Percentiles rank a stretch among this genome's conserved stretches.
These are phyloP conservation scores for Lepisosteus osseus DNA, from an alignment of 2,113 vertebrate species.

Conservation along the genomic window DNA sequence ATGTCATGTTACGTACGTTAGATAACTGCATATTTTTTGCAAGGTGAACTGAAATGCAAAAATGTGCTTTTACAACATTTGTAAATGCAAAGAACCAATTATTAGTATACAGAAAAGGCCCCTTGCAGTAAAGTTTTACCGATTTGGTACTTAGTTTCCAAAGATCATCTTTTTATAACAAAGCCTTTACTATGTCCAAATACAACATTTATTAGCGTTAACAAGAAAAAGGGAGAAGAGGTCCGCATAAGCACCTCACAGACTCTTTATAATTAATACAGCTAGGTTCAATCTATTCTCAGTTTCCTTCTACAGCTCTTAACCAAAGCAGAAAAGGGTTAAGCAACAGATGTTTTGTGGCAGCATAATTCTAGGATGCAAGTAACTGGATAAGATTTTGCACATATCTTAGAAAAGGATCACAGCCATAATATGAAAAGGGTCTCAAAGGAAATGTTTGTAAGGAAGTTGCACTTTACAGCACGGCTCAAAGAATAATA, in stretches of 20 bases:
- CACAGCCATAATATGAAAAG: constrained; percentile 42
- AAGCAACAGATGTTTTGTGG: constrained; percentile 8
- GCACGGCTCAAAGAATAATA: constrained; percentile 2
- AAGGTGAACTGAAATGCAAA: no score
- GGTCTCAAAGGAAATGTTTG: constrained; percentile 36
- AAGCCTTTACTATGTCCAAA: not conserved
- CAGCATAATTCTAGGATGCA: constrained; percentile 43
- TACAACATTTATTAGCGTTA: constrained; percentile 1
- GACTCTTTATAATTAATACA: no score
- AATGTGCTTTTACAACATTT: no score
- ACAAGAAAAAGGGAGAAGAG: not conserved
- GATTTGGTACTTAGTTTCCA: constrained; percentile 1
- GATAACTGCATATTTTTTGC: no score
- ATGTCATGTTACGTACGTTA: no score
- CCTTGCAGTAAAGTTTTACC: not conserved
- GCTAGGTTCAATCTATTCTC: no score
- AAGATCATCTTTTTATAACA: constrained; percentile 16
- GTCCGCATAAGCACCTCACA: no score
- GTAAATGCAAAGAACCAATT: no score
- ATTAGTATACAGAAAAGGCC: no score
- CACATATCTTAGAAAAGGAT: constrained; percentile 42
- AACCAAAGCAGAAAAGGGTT: constrained; percentile 32
- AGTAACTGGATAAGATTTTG: constrained; percentile 40
- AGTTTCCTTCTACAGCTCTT: no score
- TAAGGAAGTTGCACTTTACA: constrained; percentile 24